Evolutionary conservation across 1,140 invertebrate genomes (phyloP).

Genomic region (Zaprionus davidi): DNA sequence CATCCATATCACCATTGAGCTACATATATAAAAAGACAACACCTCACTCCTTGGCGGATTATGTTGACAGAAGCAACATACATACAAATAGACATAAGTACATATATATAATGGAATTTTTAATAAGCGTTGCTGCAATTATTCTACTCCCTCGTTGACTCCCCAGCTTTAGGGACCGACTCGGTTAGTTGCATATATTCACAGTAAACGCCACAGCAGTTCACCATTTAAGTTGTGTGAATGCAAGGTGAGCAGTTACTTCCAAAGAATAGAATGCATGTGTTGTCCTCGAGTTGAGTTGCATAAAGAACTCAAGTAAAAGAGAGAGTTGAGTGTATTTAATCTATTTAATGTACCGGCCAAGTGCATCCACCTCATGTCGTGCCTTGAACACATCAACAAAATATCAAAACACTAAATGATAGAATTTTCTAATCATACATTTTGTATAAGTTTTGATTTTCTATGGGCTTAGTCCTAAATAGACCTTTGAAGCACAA

Average conservation of each 20-base stretch:
- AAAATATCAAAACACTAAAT: constrained; percentile 47
- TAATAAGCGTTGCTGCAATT: constrained; percentile 61
- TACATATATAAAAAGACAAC: constrained; percentile 43
- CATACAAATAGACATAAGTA: constrained; percentile 56
- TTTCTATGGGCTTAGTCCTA: constrained; percentile 35
- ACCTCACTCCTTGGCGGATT: constrained; percentile 30
- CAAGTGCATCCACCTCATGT: background rate
- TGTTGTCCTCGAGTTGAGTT: background rate
- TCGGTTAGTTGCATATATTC: constrained; percentile 33
- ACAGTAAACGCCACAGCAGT: constrained; percentile 56
- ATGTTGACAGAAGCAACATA: constrained; percentile 68
- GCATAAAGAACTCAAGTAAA: background rate
- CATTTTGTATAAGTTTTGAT: background rate
- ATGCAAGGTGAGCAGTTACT: background rate
- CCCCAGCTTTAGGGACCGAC: constrained; percentile 56
- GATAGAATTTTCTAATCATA: background rate
- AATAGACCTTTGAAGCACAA: constrained; percentile 49
- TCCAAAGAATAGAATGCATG: background rate
- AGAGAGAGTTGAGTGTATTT: background rate
- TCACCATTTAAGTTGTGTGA: constrained; percentile 44
- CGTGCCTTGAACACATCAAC: background rate
- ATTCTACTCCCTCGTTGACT: constrained; percentile 41
- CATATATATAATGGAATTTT: constrained; percentile 78
- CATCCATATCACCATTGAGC: constrained; percentile 20
- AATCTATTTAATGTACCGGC: background rate